Percentiles rank a stretch among this genome's conserved stretches.
These are phyloP conservation scores for Chrysomela aeneicollis DNA, from an alignment of 2,888 invertebrate genomes.

Conservation along the genomic window DNA sequence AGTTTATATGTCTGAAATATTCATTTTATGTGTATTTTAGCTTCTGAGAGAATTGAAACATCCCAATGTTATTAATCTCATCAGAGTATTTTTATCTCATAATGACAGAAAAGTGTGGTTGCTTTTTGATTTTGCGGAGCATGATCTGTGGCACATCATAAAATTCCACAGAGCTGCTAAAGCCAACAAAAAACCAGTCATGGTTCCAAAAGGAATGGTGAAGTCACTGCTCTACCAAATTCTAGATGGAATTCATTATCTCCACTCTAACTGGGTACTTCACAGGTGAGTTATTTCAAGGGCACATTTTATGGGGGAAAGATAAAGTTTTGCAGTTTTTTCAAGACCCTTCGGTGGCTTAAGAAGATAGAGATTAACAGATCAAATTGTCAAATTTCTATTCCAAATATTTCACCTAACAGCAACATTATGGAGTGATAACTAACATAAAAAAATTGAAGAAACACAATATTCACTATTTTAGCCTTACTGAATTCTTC, in stretches of 20 bases:
- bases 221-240: constrained; percentile 98
- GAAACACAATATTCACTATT: too few relatives aligned
- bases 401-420: too few relatives aligned
- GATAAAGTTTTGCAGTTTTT: too few relatives aligned
- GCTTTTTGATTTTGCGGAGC: constrained; percentile 98
- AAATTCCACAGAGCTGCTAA: constrained; percentile 98
- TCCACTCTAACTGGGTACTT: constrained; percentile 98
- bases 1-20: too few relatives aligned
- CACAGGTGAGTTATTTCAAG: constrained; percentile 63
- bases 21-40: constrained; percentile 64
- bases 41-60: constrained; percentile 95
- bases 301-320: too few relatives aligned
- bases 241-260: constrained; percentile 97
- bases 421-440: too few relatives aligned
- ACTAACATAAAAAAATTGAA: too few relatives aligned
- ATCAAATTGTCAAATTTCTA: too few relatives aligned
- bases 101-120: constrained; percentile 97
- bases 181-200: constrained; percentile 94
- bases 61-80: constrained; percentile 95
- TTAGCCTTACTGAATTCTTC: too few relatives aligned
- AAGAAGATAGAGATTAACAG: too few relatives aligned
- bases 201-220: constrained; percentile 97
- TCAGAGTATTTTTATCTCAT: constrained; percentile 95
- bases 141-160: constrained; percentile 99
- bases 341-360: too few relatives aligned